Evolutionary conservation across 2,888 invertebrate species (phyloP), one percentile per base, ranked within the genome.

Genomic region (Teleogryllus oceanicus): DNA sequence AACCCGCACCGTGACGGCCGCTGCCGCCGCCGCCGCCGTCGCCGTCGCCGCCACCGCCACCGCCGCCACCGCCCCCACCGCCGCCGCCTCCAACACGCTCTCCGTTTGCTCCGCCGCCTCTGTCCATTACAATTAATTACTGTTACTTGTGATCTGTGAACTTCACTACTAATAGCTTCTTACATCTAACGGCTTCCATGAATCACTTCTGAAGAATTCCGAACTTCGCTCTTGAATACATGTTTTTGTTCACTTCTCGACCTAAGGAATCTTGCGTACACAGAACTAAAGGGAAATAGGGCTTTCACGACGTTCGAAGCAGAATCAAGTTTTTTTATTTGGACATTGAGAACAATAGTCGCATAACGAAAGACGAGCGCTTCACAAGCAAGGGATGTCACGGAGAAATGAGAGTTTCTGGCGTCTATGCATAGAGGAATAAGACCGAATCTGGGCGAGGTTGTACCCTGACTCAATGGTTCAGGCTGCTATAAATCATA

Each of bases 141-240:
- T 62, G 62, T 62, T 62, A 62, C 62, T 62, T 18, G 62, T 62
- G 62, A 62, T 62, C 62, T 62, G 62, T 62, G 62, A 62, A 62
- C 62, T 62, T 62, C 13, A 62, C n/a, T 62, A 18, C 62, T 62
- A 62, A 62, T 62, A 62, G 62, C 62, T 62, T 62, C 62, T 62
- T 62, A 62, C 62, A 62, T 62, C 62, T 62, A 62, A 62, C 62
- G 62, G 62, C 62, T 13, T 62, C 62, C 62, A 62, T 62, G 62
- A 62, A 62, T 62, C 62, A 62, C 62, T 62, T 62, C 62, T 18
- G 62, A 62, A n/a, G 62, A 13, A 62, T 62, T 62, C 62, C 62
- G 62, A 62, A 62, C 62, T n/a, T 62, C 62, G 3, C 62, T 18
- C n/a, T 62, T 62, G 16, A 62, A 62, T 62, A n/a, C 62, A 62